Conservation (phyloP, 1,140 invertebrate species). For the Hypsibius dujardini region DNA sequence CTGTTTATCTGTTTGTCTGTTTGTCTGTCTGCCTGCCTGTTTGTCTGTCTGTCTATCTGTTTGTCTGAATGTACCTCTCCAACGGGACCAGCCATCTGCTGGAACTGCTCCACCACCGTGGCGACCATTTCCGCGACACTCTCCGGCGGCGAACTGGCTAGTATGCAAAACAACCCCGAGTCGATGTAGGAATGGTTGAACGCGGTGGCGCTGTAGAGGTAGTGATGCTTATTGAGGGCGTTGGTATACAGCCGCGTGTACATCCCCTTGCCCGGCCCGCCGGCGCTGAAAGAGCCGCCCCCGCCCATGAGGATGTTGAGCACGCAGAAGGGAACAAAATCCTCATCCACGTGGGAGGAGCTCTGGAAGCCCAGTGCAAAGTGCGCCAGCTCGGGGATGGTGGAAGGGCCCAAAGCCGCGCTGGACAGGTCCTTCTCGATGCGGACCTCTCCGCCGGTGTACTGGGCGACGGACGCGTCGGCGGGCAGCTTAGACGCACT, state of each 20-base stretch:
- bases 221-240: conserved; percentile 87
- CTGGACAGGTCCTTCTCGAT: conserved; percentile 42
- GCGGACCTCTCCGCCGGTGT: conserved; percentile 53
- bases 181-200: conserved; percentile 91
- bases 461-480: conserved; percentile 69
- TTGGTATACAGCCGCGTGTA: conserved; percentile 91
- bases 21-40: too few relatives aligned
- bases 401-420: conserved; percentile 72
- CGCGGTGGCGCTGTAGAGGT: conserved; percentile 94
- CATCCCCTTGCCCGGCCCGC: conserved; percentile 99
- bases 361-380: conserved; percentile 76
- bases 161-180: conserved; percentile 87
- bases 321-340: conserved; percentile 83
- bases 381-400: conserved; percentile 84
- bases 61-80: conserved; percentile 39
- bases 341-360: conserved; percentile 75
- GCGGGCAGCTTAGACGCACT: conserved; percentile 32
- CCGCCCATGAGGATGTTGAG: conserved; percentile 98
- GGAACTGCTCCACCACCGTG: conserved; percentile 67
- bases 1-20: too few relatives aligned
- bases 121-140: conserved; percentile 46
- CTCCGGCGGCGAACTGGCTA: conserved; percentile 71
- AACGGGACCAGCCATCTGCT: conserved; percentile 56
- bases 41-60: too few relatives aligned
- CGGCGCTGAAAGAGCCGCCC: conserved; percentile 93